phyloP scores from a whole-genome alignment of 1,140 invertebrate genomes.

The Pomacea maculata region DNA sequence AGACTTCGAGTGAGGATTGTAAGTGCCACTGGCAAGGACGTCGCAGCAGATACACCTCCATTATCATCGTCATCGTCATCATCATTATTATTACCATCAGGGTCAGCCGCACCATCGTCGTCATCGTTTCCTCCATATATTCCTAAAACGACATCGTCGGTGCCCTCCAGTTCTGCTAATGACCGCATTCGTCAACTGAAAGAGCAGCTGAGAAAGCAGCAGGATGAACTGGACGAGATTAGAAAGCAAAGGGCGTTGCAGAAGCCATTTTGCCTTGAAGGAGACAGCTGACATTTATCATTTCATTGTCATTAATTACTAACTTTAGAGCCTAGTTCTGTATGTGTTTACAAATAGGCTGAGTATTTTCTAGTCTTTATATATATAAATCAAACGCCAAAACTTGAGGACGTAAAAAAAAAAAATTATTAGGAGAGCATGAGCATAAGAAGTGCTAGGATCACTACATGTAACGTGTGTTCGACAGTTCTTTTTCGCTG shows the following conservation, averaged over 20 bases:
- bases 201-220: conserved; percentile 15
- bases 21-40: background rate
- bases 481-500: too few species aligned
- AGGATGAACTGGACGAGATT: conserved; percentile 16
- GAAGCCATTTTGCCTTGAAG: background rate
- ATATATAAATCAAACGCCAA: too few species aligned
- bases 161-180: background rate
- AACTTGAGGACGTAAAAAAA: too few species aligned
- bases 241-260: background rate
- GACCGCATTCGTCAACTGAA: conserved; percentile 13
- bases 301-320: background rate
- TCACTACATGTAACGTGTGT: too few species aligned
- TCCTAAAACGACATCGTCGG: background rate
- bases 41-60: background rate
- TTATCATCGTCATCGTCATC: background rate
- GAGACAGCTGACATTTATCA: background rate
- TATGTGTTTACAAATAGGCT: too few species aligned
- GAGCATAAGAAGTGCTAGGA: too few species aligned
- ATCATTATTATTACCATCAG: background rate
- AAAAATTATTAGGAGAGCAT: too few species aligned
- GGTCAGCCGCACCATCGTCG: background rate
- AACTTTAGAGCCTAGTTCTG: too few species aligned
- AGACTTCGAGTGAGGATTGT: background rate
- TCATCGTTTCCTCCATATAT: background rate
- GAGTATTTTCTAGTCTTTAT: too few species aligned